Evolutionary conservation across 2,888 invertebrate genomes (phyloP).

Genomic region (Mechanitis messenoides): DNA sequence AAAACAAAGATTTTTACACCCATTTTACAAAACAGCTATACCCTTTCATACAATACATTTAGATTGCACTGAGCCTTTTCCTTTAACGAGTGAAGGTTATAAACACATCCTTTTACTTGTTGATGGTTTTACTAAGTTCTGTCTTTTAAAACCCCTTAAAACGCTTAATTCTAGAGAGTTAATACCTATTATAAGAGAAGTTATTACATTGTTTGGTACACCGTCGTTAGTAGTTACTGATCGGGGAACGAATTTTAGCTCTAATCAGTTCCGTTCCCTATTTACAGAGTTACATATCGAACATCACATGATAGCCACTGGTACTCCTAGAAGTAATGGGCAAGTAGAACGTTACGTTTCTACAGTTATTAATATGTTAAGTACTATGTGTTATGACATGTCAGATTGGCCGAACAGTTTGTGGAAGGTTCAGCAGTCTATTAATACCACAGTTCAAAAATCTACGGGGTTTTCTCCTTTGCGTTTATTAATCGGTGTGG

Average conservation of each 20-base stretch:
- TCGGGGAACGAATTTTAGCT: constrained; percentile 27
- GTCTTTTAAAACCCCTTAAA: constrained; percentile 33
- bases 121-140: too few relatives aligned
- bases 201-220: constrained; percentile 22
- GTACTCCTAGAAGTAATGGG: constrained; percentile 24
- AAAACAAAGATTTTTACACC: constrained; percentile 28
- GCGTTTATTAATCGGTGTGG: constrained; percentile 22
- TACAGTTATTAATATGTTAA: constrained; percentile 27
- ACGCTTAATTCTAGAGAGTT: constrained; percentile 29
- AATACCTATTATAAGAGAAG: constrained; percentile 27
- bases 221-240: constrained; percentile 25
- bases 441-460: constrained; percentile 34
- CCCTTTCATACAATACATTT: constrained; percentile 38
- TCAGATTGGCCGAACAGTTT: constrained; percentile 28
- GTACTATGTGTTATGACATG: constrained; percentile 16
- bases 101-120: too few relatives aligned
- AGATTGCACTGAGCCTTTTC: constrained; percentile 38
- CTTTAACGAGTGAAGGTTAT: constrained; percentile 25
- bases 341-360: constrained; percentile 26
- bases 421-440: constrained; percentile 30
- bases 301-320: constrained; percentile 28
- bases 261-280: constrained; percentile 6
- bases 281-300: constrained; percentile 21
- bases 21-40: constrained; percentile 27
- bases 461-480: constrained; percentile 32